Base-by-base conservation (phyloP, 2,797 vertebrate species). In the Trachops cirrhosus region DNA sequence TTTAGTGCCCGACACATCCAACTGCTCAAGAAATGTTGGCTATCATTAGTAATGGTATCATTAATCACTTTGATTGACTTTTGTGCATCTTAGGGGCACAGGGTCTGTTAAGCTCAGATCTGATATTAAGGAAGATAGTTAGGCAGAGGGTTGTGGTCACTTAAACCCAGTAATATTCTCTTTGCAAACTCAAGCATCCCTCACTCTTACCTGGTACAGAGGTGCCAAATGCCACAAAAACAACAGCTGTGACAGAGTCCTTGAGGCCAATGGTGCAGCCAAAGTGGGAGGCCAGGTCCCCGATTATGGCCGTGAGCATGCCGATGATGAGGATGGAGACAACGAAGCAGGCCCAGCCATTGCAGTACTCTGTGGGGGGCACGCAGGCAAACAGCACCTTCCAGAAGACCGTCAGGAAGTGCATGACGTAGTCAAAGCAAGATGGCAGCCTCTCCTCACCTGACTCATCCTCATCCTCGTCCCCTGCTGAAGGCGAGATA, bases 401-500 rank as follows among this genome's bases (percentile, higher is more conserved):
- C 99, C 99, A 99, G 99, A 99, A 99, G 92, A 99, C 99, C 0
- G 99, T 99, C 97, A 99, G 99, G 98, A 99, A 99, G 98, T 99
- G 99, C 99, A 99, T 99, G 98, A 99, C 99, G 0, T 99, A 99
- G 98, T 99, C 99, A 19, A 99, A 99, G 97, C 99, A 99, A 93
- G 99, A 99, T 0, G 99, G 99, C 97, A 99, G 98, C 41, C 99
- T 99, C 89, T 99, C 99, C 86, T 99, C 99, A 0, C 99, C 99
- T 0, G 99, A 98, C 75, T 99, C 99, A 0, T 99, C 99, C 75
- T 99, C 99, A 0, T 99, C 99, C 97, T 99, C 99, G 8, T 99
- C 99, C 95, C 97, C 99, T 68, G 97, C 99, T 98, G 86, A 50
- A 96, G 98, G 97, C n/a, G 96, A 98, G 34, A 15, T 3, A 97